Evolutionary conservation across 2,888 invertebrate genomes (phyloP), one percentile per base, ranked within the genome.

Genomic region (Macrosoma leucophasiata): DNA sequence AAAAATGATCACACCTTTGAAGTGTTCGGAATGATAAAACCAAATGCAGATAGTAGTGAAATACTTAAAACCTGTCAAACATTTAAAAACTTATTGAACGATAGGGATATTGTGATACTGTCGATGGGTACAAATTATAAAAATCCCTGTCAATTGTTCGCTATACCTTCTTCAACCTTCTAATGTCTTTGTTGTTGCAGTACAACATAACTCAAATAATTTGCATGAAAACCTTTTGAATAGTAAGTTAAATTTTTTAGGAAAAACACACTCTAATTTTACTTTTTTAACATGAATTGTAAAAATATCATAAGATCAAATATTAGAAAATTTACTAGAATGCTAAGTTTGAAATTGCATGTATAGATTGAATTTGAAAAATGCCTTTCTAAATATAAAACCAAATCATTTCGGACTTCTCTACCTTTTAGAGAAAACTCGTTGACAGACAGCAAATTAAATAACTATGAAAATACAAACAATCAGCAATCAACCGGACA

Each of bases 101-200:
- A 3, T 20, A 20, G 20, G 9, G 20, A 20, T 20, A 20, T 21
- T 21, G 21, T 21, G 10, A 21, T 21, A 21, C 4, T 21, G 21
- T 21, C 21, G 10, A 21, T 21, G 21, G 21, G 10, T 21, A 21
- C 3, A 21, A 21, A 21, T 6, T 9, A 21, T 21, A 21, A 21
- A 21, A 21, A 21, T 21, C 21, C 21, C 21, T 21, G 11, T 21
- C 21, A 21, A 21, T 21, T 21, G 21, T 21, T 21, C 21, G 21
- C 21, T 21, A 21, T 21, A 21, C 21, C 21, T 21, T 4, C 21
- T 21, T 21, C 21, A 21, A 21, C 21, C n/a, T 21, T 2, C 10
- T 11, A n/a, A 21, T 5, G 21, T 21, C 2, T 21, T 21, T 21
- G 21, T 21, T 21, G 21, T 21, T 5, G 21, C 10, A 21, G 21